Base-by-base conservation (phyloP, 2,888 invertebrate species). In the Melitaea athalia region DNA sequence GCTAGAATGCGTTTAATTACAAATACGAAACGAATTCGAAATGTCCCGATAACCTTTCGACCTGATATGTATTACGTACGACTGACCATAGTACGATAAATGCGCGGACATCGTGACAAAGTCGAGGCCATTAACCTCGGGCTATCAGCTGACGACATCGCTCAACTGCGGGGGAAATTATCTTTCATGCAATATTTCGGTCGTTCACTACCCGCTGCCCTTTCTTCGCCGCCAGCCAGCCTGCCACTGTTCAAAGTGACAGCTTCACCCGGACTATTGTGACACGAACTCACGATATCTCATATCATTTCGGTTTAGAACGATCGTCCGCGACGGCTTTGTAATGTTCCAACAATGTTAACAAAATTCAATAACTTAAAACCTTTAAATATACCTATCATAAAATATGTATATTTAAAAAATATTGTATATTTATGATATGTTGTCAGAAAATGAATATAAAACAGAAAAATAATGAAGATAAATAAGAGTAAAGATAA, bases 91-190 rank as follows among this genome's bases (percentile, higher is more conserved):
- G 81, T 79, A 79, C 84, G 88, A 87, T 88, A 88, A 83, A 85
- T 84, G 83, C 80, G 78, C 84, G 85, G 81, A 78, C 83, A 85
- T 81, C 81, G 88, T 89, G 88, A 89, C 91, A 88, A 89, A 89
- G 90, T 89, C 85, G 88, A 83, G 91, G 89, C 76, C 88, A 83
- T 83, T 88, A 82, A 88, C 90, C 91, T 83, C 84, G 67, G 76
- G 78, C 85, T 92, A 91, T 92, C 92, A 92, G 91, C 91, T 91
- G 91, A 91, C 91, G 89, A 89, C 89, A 91, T 87, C 88, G 84
- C 80, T 78, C 80, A 83, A 84, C 82, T 79, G 82, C 82, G 83
- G 82, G 83, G 80, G 82, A 87, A 87, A 87, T 89, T 88, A 91
- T 91, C 87, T 87, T 84, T 83, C 81, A 84, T 81, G 81, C 84